Percentiles rank a stretch among this genome's conserved stretches.
These are phyloP conservation scores for Cacatua alba DNA, from an alignment of 2,113 vertebrate genomes.

Conservation along the genomic window DNA sequence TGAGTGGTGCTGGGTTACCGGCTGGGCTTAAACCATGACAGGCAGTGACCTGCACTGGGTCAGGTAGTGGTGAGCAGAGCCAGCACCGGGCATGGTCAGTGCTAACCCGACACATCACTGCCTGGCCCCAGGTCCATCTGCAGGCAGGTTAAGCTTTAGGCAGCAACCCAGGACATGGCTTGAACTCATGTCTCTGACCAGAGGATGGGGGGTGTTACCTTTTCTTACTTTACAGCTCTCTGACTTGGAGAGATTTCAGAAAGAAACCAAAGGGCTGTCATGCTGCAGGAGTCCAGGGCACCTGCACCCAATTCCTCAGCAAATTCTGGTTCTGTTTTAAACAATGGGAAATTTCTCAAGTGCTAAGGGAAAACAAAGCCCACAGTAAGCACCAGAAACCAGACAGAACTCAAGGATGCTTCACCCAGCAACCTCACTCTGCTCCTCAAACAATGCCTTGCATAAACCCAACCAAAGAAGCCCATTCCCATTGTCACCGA, in stretches of 20 bases:
- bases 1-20: not conserved
- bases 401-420: not conserved
- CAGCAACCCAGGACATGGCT: not conserved
- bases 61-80: not conserved
- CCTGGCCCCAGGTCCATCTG: fast-evolving
- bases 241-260: not conserved
- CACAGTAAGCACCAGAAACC: not conserved
- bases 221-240: not conserved
- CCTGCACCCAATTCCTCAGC: fast-evolving
- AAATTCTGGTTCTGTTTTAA: not conserved
- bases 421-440: not conserved
- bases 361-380: not conserved
- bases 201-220: not conserved
- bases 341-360: not conserved
- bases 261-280: not conserved
- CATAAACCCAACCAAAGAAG: not conserved
- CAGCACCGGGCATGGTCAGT: not conserved
- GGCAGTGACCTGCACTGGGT: not conserved
- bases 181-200: not conserved
- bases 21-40: not conserved
- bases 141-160: not conserved
- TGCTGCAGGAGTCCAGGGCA: not conserved
- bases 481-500: not conserved
- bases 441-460: not conserved
- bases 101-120: not conserved